phyloP scores from a whole-genome alignment of 1,140 invertebrate genomes.

The Philotrypesis tridentata region DNA sequence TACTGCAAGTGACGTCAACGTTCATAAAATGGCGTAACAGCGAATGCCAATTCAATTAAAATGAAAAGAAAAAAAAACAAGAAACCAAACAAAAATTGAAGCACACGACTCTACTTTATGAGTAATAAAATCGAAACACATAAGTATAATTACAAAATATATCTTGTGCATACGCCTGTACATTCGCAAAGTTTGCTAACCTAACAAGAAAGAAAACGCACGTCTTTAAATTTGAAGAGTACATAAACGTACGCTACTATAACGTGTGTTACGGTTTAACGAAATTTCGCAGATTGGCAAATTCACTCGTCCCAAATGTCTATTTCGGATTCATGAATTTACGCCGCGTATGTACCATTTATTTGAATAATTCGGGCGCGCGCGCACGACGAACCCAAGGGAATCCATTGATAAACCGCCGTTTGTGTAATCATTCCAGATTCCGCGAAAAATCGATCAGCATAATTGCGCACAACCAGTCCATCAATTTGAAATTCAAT shows the following conservation, averaged over 20 bases:
- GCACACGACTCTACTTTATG: too few relatives aligned
- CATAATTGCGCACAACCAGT: background rate
- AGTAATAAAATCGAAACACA: too few relatives aligned
- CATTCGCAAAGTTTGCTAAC: too few relatives aligned
- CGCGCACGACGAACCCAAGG: background rate
- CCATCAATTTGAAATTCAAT: background rate
- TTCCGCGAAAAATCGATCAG: background rate
- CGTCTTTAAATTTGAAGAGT: background rate
- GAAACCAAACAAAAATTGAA: too few relatives aligned
- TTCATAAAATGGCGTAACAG: too few relatives aligned
- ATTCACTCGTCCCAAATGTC: constrained; percentile 19
- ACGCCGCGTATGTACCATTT: constrained; percentile 13
- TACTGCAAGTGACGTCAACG: background rate
- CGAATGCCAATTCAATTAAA: too few relatives aligned
- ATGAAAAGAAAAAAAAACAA: too few relatives aligned
- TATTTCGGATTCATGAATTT: constrained; percentile 33
- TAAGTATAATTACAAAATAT: too few relatives aligned
- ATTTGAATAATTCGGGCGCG: constrained; percentile 14
- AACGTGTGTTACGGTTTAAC: background rate
- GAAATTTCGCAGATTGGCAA: constrained; percentile 2
- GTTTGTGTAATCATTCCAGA: background rate
- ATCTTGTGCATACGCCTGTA: too few relatives aligned
- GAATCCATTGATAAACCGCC: constrained; percentile 11
- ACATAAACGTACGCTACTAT: background rate
- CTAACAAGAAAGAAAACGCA: background rate